A percentile compares a stretch with the other conserved stretches of the same genome.
phyloP scores from a whole-genome alignment of 35 echinoderm and acorn worm species.

The Eucidaris tribuloides region DNA sequence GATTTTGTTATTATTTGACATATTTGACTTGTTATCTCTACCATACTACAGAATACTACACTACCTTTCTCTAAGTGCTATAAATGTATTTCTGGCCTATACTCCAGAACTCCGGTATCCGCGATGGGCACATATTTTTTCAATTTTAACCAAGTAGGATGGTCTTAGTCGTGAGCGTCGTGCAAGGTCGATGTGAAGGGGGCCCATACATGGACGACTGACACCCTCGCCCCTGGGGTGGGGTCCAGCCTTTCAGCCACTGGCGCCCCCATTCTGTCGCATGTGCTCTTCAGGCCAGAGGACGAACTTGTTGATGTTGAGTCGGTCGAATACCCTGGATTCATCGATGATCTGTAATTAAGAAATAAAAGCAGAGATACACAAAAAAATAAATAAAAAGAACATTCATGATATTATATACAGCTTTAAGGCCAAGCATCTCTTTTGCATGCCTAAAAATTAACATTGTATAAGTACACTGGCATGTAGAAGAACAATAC shows the following conservation, averaged over 20 bases:
- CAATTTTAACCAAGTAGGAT: conserved; percentile 86
- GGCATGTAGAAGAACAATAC: too few species aligned
- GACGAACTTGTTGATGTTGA: conserved; percentile 83
- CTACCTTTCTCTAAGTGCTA: too few species aligned
- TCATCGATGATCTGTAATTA: conserved; percentile 79
- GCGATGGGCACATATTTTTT: conserved; percentile 84
- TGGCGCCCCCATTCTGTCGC: conserved; percentile 67
- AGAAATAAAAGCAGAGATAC: conserved; percentile 1
- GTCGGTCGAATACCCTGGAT: conserved; percentile 65
- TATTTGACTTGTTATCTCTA: too few species aligned
- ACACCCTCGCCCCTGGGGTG: conserved; percentile 81
- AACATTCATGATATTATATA: too few species aligned
- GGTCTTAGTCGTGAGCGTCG: conserved; percentile 83
- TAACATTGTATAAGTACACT: too few species aligned
- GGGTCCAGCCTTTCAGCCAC: conserved; percentile 89
- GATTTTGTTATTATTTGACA: too few species aligned
- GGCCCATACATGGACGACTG: conserved; percentile 87
- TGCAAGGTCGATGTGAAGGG: conserved; percentile 76
- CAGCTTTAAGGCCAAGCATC: too few species aligned
- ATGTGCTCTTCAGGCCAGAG: conserved; percentile 92
- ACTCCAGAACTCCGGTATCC: conserved; percentile 58
- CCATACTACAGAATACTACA: too few species aligned
- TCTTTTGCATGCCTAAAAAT: too few species aligned
- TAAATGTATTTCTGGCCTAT: conserved; percentile 71
- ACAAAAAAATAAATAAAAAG: too few species aligned